Percentiles rank a stretch among this genome's conserved stretches.
phyloP scores from a whole-genome alignment of 2,888 invertebrate genomes.

The Gnatocerus cornutus region DNA sequence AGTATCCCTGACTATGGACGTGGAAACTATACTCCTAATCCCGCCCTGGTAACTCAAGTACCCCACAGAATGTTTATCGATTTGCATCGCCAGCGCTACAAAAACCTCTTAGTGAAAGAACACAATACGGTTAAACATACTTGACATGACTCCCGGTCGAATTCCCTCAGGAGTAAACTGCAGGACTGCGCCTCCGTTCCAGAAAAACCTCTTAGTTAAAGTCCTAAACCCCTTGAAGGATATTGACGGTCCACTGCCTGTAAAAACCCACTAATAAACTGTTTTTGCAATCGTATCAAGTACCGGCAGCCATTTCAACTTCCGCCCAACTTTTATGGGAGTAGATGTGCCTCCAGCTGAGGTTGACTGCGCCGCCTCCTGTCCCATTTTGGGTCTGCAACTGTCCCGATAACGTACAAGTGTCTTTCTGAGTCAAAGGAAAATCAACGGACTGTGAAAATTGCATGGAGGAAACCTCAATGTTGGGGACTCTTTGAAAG shows the following conservation, averaged over 20 bases:
- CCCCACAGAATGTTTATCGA: slow-evolving; percentile 91
- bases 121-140: slow-evolving; percentile 71
- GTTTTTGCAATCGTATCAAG: slow-evolving; percentile 13
- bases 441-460: slow-evolving; percentile 95
- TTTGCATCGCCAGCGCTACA: slow-evolving; percentile 86
- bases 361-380: slow-evolving; percentile 84
- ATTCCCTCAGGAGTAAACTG: slow-evolving; percentile 86
- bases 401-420: slow-evolving; percentile 87
- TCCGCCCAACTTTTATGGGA: slow-evolving; percentile 93
- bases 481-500: slow-evolving; percentile 74
- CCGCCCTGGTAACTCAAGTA: slow-evolving; percentile 89
- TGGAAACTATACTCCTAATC: slow-evolving; percentile 83
- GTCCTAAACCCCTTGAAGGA: slow-evolving; percentile 87
- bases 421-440: slow-evolving; percentile 90
- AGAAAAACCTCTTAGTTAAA: slow-evolving; percentile 82
- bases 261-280: slow-evolving; percentile 18
- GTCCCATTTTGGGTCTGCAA: slow-evolving; percentile 91
- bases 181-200: slow-evolving; percentile 83
- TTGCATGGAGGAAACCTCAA: slow-evolving; percentile 95
- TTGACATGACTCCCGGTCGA: slow-evolving; percentile 83
- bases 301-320: slow-evolving; percentile 86
- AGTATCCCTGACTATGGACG: slow-evolving; percentile 85
- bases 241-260: slow-evolving; percentile 82
- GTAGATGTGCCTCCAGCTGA: slow-evolving; percentile 84
- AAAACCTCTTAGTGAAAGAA: slow-evolving; percentile 42